phyloP scores from a whole-genome alignment of 2,888 invertebrate genomes.

The Meta bourneti region DNA sequence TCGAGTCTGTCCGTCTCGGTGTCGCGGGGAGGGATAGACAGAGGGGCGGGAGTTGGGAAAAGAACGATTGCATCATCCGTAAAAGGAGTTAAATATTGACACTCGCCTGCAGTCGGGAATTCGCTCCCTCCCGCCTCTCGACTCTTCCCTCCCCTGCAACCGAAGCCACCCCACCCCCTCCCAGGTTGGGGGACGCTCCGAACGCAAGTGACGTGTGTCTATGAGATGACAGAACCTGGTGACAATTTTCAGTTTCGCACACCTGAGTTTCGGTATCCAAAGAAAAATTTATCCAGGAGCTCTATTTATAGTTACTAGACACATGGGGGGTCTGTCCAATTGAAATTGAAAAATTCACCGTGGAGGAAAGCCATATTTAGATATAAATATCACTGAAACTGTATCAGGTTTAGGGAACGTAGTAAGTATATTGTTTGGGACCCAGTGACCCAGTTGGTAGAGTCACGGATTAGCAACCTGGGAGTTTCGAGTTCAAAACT shows the following conservation, averaged over 20 bases:
- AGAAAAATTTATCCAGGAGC: too few relatives aligned
- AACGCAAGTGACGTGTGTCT: constrained; percentile 50
- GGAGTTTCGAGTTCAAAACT: too few relatives aligned
- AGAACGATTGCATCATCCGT: constrained; percentile 70
- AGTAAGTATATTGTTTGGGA: too few relatives aligned
- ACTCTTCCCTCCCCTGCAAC: constrained; percentile 34
- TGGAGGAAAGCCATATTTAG: too few relatives aligned
- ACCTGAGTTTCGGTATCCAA: too few relatives aligned
- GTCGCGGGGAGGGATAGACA: constrained; percentile 50
- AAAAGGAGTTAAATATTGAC: constrained; percentile 77
- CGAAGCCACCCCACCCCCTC: constrained; percentile 22
- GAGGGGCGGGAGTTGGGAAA: constrained; percentile 30
- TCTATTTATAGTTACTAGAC: too few relatives aligned
- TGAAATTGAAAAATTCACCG: too few relatives aligned
- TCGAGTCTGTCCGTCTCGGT: constrained; percentile 34
- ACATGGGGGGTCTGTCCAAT: too few relatives aligned
- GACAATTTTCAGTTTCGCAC: background rate
- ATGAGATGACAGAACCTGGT: background rate
- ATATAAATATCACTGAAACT: too few relatives aligned
- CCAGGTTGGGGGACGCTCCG: background rate
- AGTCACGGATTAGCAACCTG: too few relatives aligned
- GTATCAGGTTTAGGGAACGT: too few relatives aligned
- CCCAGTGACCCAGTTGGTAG: too few relatives aligned
- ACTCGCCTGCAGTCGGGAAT: constrained; percentile 63
- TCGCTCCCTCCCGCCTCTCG: background rate